A percentile compares a stretch with the other conserved stretches of the same genome.
These are phyloP conservation scores for Nylanderia fulva DNA, from an alignment of 1,140 invertebrate genomes.

Conservation along the genomic window DNA sequence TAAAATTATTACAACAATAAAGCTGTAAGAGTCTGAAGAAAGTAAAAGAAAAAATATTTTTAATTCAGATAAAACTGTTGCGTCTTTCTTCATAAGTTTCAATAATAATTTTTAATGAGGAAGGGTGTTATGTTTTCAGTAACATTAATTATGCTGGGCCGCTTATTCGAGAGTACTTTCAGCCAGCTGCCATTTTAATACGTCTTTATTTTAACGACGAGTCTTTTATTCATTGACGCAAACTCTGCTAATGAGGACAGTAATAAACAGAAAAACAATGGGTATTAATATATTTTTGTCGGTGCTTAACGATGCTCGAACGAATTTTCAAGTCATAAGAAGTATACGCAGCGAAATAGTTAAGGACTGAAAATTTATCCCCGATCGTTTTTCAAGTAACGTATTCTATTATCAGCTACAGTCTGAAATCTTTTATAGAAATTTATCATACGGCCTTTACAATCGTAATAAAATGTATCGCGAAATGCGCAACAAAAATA, in stretches of 20 bases:
- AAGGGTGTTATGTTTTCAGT: constrained; percentile 29
- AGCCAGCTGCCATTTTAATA: constrained; percentile 35
- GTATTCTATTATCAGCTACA: neutral
- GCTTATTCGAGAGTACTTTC: constrained; percentile 19
- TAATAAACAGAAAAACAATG: constrained; percentile 20
- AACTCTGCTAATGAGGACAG: constrained; percentile 27
- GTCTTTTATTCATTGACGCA: constrained; percentile 43
- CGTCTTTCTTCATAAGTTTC: constrained; percentile 17
- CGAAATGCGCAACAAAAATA: constrained; percentile 23
- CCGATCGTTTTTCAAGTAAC: neutral
- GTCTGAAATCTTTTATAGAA: neutral
- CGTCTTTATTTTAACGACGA: constrained; percentile 35
- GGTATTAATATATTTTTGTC: constrained; percentile 8
- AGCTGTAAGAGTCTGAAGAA: neutral
- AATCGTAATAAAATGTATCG: constrained; percentile 24
- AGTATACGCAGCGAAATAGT: neutral
- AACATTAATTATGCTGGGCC: constrained; percentile 36
- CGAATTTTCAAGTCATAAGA: neutral
- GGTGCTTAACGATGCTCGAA: neutral
- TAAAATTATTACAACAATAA: neutral
- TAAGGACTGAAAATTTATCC: neutral
- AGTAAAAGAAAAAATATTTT: constrained; percentile 15
- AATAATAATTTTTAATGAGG: constrained; percentile 43
- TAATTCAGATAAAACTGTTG: neutral
- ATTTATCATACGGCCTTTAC: constrained; percentile 10